Percentiles rank a stretch among this genome's conserved stretches.
phyloP scores from a whole-genome alignment of 2,113 vertebrate species.

The Pao palembangensis region DNA sequence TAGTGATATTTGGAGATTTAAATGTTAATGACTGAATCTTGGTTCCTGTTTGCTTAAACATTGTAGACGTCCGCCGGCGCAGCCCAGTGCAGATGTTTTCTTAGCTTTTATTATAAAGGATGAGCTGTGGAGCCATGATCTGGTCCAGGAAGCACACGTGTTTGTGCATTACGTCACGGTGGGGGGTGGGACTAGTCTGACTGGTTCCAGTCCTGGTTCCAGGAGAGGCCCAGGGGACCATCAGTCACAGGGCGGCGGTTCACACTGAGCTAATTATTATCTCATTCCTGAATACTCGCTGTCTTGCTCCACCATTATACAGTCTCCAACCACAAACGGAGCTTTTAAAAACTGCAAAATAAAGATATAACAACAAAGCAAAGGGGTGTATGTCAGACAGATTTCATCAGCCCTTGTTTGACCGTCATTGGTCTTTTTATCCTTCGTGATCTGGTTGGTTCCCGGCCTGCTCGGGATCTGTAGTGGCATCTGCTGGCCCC shows the following conservation, averaged over 20 bases:
- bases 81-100: slow-evolving; percentile 1
- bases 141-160: slow-evolving; percentile 7
- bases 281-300: slow-evolving; percentile 47
- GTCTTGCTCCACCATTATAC: slow-evolving; percentile 18
- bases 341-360: not conserved
- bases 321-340: slow-evolving; percentile 12
- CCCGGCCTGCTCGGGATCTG: no score
- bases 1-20: no score
- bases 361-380: not conserved
- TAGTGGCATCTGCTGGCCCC: no score
- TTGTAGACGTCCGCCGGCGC: not conserved
- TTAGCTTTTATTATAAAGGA: not conserved
- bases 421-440: not conserved
- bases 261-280: slow-evolving; percentile 58
- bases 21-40: not conserved
- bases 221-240: slow-evolving; percentile 39
- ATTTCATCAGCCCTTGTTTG: not conserved
- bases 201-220: slow-evolving; percentile 44
- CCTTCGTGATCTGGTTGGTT: not conserved
- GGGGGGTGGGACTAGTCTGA: slow-evolving; percentile 35
- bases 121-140: slow-evolving; percentile 4
- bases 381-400: not conserved
- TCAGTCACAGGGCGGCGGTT: slow-evolving; percentile 63
- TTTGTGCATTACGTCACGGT: slow-evolving; percentile 7
- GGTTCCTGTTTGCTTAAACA: not conserved